Evolutionary conservation across 2,113 vertebrate genomes (phyloP).

Genomic region (Hyla sarda): DNA sequence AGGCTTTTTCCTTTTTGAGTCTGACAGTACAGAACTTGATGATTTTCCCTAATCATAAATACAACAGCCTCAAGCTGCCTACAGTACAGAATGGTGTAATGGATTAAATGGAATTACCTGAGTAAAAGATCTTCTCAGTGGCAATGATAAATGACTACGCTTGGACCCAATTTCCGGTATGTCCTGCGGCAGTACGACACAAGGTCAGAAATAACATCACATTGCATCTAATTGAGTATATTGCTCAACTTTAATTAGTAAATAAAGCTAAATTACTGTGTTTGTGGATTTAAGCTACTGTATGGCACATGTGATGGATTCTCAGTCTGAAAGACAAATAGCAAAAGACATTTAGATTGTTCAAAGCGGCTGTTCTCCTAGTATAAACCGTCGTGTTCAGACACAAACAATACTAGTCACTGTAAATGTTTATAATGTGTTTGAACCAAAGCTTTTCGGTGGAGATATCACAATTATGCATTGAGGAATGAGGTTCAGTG

Average conservation of each 20-base stretch:
- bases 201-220: constrained; percentile 68
- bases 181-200: constrained; percentile 69
- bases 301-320: neutral
- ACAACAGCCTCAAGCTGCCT: neutral
- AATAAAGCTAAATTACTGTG: constrained; percentile 62
- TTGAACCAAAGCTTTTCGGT: too few relatives aligned
- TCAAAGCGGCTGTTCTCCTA: neutral
- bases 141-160: constrained; percentile 70
- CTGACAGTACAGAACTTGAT: neutral
- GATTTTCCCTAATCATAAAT: constrained; percentile 11
- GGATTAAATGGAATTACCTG: constrained; percentile 17
- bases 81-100: constrained; percentile 4
- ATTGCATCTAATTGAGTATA: constrained; percentile 74
- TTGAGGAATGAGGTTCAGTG: too few relatives aligned
- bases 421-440: neutral
- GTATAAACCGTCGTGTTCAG: neutral
- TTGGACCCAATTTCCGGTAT: constrained; percentile 74
- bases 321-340: neutral
- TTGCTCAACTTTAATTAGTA: constrained; percentile 72
- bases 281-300: constrained; percentile 69
- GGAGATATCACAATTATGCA: too few relatives aligned
- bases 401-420: too few relatives aligned
- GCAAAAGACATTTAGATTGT: neutral
- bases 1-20: neutral
- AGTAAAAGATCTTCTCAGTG: constrained; percentile 17